phyloP scores from a whole-genome alignment of 2,113 vertebrate genomes.

The Crotalus viridis region DNA sequence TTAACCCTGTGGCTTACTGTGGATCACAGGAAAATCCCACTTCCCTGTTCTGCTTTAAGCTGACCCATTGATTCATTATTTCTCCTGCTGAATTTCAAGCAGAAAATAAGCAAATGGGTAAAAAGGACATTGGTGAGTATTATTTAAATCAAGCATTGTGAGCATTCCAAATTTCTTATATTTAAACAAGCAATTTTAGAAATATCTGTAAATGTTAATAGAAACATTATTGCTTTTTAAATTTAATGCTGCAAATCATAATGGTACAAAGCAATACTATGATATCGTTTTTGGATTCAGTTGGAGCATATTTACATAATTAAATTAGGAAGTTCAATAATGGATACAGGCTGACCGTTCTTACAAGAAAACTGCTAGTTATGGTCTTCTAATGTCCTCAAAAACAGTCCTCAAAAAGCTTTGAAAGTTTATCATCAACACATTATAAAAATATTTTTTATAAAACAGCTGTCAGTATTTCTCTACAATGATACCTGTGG shows the following conservation, averaged over 20 bases:
- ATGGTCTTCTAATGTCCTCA: not conserved
- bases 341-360: not conserved
- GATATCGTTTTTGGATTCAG: slow-evolving; percentile 8
- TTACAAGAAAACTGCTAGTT: not conserved
- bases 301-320: not conserved
- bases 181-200: not conserved
- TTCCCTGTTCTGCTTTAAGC: not conserved
- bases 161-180: not conserved
- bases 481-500: slow-evolving; percentile 43
- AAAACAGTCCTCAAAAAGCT: slow-evolving; percentile 8
- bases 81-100: not conserved
- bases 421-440: not conserved
- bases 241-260: slow-evolving; percentile 9
- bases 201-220: not conserved
- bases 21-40: not conserved
- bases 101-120: not conserved
- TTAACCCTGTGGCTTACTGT: not conserved
- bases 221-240: not conserved
- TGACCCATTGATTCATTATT: not conserved
- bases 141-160: not conserved
- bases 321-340: not conserved
- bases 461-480: slow-evolving; percentile 55
- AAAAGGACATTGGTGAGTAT: not conserved
- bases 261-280: slow-evolving; percentile 17
- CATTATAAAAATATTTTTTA: slow-evolving; percentile 32